A percentile compares a stretch with the other conserved stretches of the same genome.
phyloP scores from a whole-genome alignment of 2,797 vertebrate species.

The Odontamblyopus rebecca region DNA sequence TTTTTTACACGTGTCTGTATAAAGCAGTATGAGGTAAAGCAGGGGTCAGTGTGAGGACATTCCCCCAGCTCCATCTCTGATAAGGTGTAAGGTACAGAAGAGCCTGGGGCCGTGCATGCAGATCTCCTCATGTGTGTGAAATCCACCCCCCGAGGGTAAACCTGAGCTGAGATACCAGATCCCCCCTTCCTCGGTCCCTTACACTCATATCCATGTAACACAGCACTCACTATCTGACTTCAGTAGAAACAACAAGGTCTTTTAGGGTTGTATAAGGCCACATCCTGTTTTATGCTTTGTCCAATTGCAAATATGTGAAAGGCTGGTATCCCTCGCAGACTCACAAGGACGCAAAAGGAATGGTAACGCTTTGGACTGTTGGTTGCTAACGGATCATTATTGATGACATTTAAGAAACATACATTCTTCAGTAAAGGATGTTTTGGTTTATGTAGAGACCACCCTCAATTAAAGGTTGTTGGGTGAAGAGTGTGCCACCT shows the following conservation, averaged over 20 bases:
- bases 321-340: no score
- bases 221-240: not conserved
- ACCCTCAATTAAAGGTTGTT: no score
- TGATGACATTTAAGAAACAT: no score
- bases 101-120: slow-evolving; percentile 29
- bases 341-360: no score
- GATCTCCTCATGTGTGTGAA: slow-evolving; percentile 9
- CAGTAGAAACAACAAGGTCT: not conserved
- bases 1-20: not conserved
- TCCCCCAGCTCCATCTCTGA: not conserved
- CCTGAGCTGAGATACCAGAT: slow-evolving; percentile 25
- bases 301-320: no score
- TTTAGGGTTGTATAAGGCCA: not conserved
- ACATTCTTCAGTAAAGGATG: no score
- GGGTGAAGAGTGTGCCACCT: no score
- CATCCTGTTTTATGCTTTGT: no score
- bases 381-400: no score
- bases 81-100: slow-evolving; percentile 17
- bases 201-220: slow-evolving; percentile 25
- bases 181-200: slow-evolving; percentile 1
- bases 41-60: slow-evolving; percentile 2
- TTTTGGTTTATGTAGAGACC: no score
- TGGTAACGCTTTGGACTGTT: no score
- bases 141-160: slow-evolving; percentile 34
- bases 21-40: slow-evolving; percentile 4